Evolutionary conservation across 1,140 invertebrate species (phyloP).

Genomic region (Mizuhopecten yessoensis): DNA sequence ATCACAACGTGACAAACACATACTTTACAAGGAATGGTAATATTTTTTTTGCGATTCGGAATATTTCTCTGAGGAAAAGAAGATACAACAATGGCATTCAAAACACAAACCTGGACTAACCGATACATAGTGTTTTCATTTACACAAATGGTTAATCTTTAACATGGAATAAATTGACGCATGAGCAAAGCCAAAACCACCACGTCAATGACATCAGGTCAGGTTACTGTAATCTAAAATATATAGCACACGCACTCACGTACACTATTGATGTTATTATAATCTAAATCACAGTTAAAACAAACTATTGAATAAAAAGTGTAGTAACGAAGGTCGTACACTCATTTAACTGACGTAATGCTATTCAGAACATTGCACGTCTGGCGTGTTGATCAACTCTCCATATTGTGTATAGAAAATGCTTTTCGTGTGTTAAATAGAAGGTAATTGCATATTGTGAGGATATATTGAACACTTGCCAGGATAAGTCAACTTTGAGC

Average conservation of each 20-base stretch:
- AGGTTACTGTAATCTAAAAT: background rate
- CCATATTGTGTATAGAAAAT: too few relatives aligned
- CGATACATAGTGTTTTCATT: background rate
- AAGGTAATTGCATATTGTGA: too few relatives aligned
- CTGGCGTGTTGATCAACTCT: background rate
- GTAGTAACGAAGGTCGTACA: too few relatives aligned
- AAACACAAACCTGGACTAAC: background rate
- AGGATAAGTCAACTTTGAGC: too few relatives aligned
- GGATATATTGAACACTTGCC: too few relatives aligned
- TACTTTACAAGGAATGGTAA: background rate
- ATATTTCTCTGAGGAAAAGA: background rate
- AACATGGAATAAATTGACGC: background rate
- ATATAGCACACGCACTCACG: background rate
- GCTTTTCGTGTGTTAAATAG: too few relatives aligned
- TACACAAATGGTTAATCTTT: background rate
- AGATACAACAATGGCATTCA: too few relatives aligned
- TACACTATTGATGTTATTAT: background rate
- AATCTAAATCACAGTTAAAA: too few relatives aligned
- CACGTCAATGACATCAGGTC: background rate
- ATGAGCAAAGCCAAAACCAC: background rate
- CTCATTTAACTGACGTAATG: too few relatives aligned
- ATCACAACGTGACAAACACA: background rate
- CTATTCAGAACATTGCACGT: too few relatives aligned
- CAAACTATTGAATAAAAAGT: too few relatives aligned
- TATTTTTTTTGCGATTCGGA: background rate